Conservation (phyloP, 2,888 invertebrate species). For the Macrophya alboannulata region DNA sequence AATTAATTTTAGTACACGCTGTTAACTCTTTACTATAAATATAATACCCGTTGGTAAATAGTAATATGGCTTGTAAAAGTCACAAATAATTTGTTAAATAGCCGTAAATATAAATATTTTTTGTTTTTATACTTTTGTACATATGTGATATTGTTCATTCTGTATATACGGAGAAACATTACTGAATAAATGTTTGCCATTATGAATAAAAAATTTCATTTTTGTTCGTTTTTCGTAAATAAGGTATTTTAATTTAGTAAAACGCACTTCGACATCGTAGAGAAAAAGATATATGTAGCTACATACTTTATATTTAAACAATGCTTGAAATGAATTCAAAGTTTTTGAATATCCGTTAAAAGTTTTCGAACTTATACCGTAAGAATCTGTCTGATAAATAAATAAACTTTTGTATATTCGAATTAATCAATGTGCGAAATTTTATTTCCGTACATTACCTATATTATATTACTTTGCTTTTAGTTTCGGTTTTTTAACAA, state of each 20-base stretch:
- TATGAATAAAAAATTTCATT: constrained; percentile 50
- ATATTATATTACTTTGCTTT: not conserved
- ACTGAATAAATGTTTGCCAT: constrained; percentile 37
- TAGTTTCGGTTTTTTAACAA: not conserved
- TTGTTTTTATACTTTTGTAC: constrained; percentile 36
- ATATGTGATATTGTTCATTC: constrained; percentile 41
- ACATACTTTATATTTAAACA: not conserved
- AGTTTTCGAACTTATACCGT: not conserved
- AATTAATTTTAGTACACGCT: not conserved
- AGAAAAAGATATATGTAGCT: not conserved
- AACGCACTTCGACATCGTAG: not conserved
- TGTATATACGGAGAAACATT: constrained; percentile 28
- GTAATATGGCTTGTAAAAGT: not conserved
- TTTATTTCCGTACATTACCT: constrained; percentile 1
- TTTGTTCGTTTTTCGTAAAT: too few relatives aligned
- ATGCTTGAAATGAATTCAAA: not conserved
- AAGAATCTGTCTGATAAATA: not conserved
- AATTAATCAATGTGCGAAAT: constrained; percentile 20
- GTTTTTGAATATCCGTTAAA: not conserved
- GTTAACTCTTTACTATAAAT: constrained; percentile 7
- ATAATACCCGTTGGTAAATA: not conserved
- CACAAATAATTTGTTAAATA: not conserved
- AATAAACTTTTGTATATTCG: constrained; percentile 5
- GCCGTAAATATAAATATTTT: constrained; percentile 42
- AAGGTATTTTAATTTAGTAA: not conserved